phyloP scores from a whole-genome alignment of 2,888 invertebrate genomes.

The Polymixis flavicincta region DNA sequence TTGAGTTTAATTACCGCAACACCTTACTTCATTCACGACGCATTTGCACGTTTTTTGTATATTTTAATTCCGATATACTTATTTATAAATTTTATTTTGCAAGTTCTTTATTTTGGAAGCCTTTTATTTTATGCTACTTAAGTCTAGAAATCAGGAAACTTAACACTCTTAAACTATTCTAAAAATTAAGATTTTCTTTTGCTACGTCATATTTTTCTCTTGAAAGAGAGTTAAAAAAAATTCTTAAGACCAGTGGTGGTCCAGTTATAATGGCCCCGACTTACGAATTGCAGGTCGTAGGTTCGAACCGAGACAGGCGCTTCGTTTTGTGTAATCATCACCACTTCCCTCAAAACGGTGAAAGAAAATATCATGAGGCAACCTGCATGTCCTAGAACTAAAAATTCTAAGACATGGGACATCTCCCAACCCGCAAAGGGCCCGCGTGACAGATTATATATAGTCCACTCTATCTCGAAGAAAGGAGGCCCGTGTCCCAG shows the following conservation, averaged over 20 bases:
- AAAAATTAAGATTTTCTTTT: background rate
- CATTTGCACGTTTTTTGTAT: constrained; percentile 48
- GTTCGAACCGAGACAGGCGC: too few species aligned
- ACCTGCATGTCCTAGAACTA: too few species aligned
- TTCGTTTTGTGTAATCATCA: too few species aligned
- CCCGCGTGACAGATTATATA: background rate
- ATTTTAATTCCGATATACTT: constrained; percentile 8
- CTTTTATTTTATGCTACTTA: background rate
- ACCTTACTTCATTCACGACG: constrained; percentile 63
- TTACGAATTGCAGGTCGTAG: too few species aligned
- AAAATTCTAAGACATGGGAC: background rate
- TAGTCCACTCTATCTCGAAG: background rate
- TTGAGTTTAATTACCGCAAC: constrained; percentile 75
- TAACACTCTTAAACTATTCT: background rate
- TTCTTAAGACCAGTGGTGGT: background rate
- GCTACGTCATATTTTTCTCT: background rate
- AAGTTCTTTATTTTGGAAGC: background rate
- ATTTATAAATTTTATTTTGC: background rate
- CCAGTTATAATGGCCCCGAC: background rate
- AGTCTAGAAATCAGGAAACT: background rate
- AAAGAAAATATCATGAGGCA: too few species aligned
- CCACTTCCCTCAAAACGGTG: too few species aligned
- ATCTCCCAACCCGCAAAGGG: background rate
- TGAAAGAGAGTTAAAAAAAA: background rate
- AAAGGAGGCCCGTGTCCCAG: background rate